Conservation (phyloP, 23 tunicate species). For the Clavelina lepadiformis region DNA sequence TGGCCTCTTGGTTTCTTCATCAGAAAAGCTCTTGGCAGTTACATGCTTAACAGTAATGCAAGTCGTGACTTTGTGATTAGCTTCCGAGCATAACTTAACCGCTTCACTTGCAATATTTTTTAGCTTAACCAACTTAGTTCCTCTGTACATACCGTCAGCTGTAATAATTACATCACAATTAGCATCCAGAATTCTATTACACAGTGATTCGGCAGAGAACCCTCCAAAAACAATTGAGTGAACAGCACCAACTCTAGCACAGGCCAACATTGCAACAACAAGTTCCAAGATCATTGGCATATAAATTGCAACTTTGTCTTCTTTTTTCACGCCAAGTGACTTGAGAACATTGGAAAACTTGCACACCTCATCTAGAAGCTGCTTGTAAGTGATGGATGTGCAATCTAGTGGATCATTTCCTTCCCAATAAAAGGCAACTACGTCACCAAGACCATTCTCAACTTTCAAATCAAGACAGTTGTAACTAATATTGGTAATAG, state of each 20-base stretch:
- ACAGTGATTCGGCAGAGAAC: constrained; percentile 85
- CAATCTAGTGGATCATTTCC: constrained; percentile 89
- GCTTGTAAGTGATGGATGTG: constrained; percentile 55
- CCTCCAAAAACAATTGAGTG: constrained; percentile 99
- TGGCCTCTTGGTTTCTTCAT: constrained; percentile 68
- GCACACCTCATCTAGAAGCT: constrained; percentile 70
- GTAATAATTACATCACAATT: constrained; percentile 70
- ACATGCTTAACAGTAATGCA: constrained; percentile 76
- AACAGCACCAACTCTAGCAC: constrained; percentile 81
- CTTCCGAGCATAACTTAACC: constrained; percentile 30
- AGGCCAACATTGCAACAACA: constrained; percentile 87
- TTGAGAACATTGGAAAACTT: constrained; percentile 84
- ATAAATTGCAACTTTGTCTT: constrained; percentile 93
- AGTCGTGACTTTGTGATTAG: constrained; percentile 38
- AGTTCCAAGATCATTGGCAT: constrained; percentile 87
- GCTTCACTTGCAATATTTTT: constrained; percentile 89
- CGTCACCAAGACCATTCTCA: constrained; percentile 61
- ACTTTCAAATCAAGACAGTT: constrained; percentile 89
- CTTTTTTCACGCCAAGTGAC: constrained; percentile 76
- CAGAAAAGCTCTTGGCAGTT: constrained; percentile 41
- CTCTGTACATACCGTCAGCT: constrained; percentile 81
- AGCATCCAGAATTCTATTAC: constrained; percentile 83
- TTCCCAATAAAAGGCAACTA: constrained; percentile 86
- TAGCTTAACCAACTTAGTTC: constrained; percentile 65
- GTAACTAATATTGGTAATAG: constrained; percentile 75